Evolutionary conservation across 2,888 invertebrate species (phyloP), one percentile per base, ranked within the genome.

Genomic region (Saturnia japonica): DNA sequence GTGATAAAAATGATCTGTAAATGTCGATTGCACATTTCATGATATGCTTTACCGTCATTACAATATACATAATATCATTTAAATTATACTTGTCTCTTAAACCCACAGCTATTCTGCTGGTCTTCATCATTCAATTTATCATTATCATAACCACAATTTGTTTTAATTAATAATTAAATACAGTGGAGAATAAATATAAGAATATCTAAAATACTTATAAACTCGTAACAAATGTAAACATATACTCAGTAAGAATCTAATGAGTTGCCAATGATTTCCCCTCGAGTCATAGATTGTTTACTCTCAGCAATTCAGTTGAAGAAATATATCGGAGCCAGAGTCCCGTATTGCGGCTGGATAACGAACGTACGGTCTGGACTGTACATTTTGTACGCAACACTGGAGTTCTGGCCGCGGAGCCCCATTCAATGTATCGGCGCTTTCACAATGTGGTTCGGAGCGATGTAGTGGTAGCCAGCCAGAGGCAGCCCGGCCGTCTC

Each of bases 361-460:
- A 78, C 82, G 77, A 79, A 82, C 71, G 77, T 69, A 78, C 79
- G 82, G 74, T 79, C 83, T 75, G 79, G 74, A 83, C 79, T 79
- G 82, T 81, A 83, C 80, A 80, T 67, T 72, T 82, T 84, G 86
- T 82, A 82, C 75, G 88, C 86, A 81, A 80, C 82, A 80, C 77
- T 74, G 82, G 88, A 79, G 78, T 69, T 77, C 89, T 86, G 89
- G 86, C 91, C 85, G 81, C 88, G 87, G 79, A 88, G 88, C 90
- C 85, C 88, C 89, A 88, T 90, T 95, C 97, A 97, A 95, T 98
- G 97, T 90, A 98, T 97, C 87, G 97, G 97, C 80, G 98, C 97
- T 95, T 98, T 98, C 86, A 98, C 97, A 91, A 98, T 98, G 95
- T 98, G 97, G 94, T 97, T 98, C 80, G 98, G 98, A 81, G 97